Evolutionary conservation across 2,113 vertebrate species (phyloP).

Genomic region (Okapia johnstoni): DNA sequence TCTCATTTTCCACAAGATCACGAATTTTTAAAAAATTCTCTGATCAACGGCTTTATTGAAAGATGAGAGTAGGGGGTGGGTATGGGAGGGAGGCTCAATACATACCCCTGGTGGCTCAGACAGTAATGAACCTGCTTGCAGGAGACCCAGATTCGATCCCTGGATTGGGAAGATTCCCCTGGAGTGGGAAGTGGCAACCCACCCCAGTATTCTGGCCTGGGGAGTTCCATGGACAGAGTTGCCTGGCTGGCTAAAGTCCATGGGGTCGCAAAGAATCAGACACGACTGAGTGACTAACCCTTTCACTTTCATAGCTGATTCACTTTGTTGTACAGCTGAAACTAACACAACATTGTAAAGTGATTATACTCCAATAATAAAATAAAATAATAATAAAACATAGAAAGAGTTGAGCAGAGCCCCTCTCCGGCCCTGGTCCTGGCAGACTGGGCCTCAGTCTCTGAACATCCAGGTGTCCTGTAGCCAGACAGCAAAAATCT

Average conservation of each 20-base stretch:
- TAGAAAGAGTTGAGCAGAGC: fast-evolving
- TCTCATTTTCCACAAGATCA: not conserved
- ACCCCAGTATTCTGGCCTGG: not conserved
- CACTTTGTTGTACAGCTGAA: not conserved
- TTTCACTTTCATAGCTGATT: not conserved
- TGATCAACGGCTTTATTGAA: not conserved
- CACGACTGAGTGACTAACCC: not conserved
- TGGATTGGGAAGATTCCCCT: not conserved
- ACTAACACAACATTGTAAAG: not conserved
- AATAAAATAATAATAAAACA: not conserved
- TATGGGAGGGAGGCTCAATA: not conserved
- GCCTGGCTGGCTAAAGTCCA: not conserved
- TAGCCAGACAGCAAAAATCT: not conserved
- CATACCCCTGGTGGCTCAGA: not conserved
- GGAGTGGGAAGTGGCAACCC: not conserved
- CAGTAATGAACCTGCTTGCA: not conserved
- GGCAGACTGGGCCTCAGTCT: not conserved
- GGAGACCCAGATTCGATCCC: not conserved
- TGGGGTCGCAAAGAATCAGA: not conserved
- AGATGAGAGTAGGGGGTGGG: not conserved
- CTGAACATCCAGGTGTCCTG: not conserved
- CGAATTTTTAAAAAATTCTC: not conserved
- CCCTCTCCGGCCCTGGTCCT: not conserved
- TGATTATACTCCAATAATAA: not conserved
- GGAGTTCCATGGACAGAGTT: not conserved